phyloP scores from a whole-genome alignment of 2,888 invertebrate genomes.

The Protodeltote pygarga region DNA sequence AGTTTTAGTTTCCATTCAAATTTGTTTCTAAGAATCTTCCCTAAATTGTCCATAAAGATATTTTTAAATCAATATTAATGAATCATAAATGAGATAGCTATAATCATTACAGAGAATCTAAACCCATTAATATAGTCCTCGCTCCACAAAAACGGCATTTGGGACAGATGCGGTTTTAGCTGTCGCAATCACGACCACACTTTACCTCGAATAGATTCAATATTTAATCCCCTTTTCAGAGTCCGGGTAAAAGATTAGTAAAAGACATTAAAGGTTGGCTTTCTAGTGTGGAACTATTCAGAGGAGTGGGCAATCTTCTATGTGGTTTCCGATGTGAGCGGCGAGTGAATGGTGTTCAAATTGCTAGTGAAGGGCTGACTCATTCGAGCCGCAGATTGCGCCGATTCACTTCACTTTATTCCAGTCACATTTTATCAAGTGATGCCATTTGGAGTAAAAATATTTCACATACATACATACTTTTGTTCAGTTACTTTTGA shows the following conservation, averaged over 20 bases:
- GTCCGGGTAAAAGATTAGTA: constrained; percentile 47
- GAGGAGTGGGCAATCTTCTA: constrained; percentile 70
- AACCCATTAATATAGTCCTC: constrained; percentile 12
- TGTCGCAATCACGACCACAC: constrained; percentile 34
- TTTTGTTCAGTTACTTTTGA: constrained; percentile 17
- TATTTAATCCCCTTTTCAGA: constrained; percentile 50
- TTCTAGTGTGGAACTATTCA: constrained; percentile 67
- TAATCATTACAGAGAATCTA: constrained; percentile 3
- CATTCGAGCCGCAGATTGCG: constrained; percentile 72
- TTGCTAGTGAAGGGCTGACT: constrained; percentile 77
- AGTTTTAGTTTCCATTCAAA: background rate
- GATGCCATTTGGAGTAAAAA: constrained; percentile 50
- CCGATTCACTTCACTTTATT: constrained; percentile 72
- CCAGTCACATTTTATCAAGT: constrained; percentile 59
- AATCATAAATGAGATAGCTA: background rate
- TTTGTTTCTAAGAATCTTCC: too few relatives aligned
- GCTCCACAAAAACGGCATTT: constrained; percentile 34
- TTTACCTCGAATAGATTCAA: constrained; percentile 40
- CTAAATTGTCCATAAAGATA: background rate
- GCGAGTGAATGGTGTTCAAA: constrained; percentile 77
- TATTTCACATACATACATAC: constrained; percentile 27
- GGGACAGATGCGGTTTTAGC: constrained; percentile 32
- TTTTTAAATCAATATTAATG: background rate
- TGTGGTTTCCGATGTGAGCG: constrained; percentile 76
- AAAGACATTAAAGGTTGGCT: constrained; percentile 58